Evolutionary conservation across 2,888 invertebrate species (phyloP).

Genomic region (Orthosia incerta): DNA sequence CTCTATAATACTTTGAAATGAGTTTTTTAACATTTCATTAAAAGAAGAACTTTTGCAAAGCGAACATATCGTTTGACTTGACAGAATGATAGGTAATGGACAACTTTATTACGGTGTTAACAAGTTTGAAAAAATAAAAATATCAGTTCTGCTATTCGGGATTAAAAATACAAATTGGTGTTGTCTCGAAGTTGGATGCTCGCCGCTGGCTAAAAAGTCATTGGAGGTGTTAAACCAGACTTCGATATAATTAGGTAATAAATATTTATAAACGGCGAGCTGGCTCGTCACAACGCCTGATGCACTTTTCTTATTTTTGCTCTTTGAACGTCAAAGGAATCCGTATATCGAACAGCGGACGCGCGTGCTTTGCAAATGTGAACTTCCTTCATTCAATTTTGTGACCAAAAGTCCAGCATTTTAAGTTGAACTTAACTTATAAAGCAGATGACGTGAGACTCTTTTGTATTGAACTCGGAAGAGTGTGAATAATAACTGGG

Average conservation of each 20-base stretch:
- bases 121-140: constrained; percentile 70
- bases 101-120: constrained; percentile 79
- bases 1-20: constrained; percentile 58
- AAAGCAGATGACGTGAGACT: constrained; percentile 39
- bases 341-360: constrained; percentile 62
- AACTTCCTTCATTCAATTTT: constrained; percentile 41
- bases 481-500: constrained; percentile 80
- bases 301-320: constrained; percentile 73
- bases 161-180: constrained; percentile 74
- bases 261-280: constrained; percentile 88
- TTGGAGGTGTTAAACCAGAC: constrained; percentile 81
- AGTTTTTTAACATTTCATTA: constrained; percentile 63
- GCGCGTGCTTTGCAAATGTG: constrained; percentile 56
- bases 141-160: constrained; percentile 58
- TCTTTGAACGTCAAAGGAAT: constrained; percentile 77
- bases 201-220: constrained; percentile 78
- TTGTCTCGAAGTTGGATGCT: constrained; percentile 71
- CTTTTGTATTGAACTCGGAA: constrained; percentile 46
- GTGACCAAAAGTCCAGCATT: constrained; percentile 5
- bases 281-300: constrained; percentile 78
- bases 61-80: constrained; percentile 65
- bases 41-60: constrained; percentile 66
- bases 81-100: constrained; percentile 77
- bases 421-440: constrained; percentile 57
- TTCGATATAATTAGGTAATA: constrained; percentile 88